Evolutionary conservation across 2,888 invertebrate genomes (phyloP).

Genomic region (Heliothis peltigera): DNA sequence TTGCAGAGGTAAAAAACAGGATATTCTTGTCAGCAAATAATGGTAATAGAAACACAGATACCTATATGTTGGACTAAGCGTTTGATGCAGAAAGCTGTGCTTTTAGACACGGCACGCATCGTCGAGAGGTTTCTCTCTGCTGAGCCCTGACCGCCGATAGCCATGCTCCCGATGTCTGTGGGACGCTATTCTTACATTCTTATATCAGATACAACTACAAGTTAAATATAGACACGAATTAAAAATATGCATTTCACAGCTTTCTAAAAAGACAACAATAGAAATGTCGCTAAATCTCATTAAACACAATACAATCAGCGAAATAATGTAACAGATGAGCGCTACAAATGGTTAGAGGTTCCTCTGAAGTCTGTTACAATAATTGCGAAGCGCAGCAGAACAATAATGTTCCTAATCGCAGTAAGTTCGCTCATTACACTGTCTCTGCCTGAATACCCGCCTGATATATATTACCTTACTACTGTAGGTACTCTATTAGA

Average conservation of each 20-base stretch:
- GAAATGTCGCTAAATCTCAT: background rate
- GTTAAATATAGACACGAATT: too few relatives aligned
- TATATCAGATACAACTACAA: too few relatives aligned
- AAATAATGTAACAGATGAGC: conserved; percentile 24
- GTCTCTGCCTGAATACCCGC: conserved; percentile 45
- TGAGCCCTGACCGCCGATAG: too few relatives aligned
- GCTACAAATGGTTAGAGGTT: conserved; percentile 31
- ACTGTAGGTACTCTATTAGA: conserved; percentile 49
- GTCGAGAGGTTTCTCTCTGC: too few relatives aligned
- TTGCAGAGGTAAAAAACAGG: too few relatives aligned
- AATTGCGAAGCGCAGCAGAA: conserved; percentile 57
- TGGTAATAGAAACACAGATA: too few relatives aligned
- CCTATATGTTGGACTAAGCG: too few relatives aligned
- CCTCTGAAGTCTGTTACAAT: conserved; percentile 50
- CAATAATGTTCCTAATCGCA: conserved; percentile 60
- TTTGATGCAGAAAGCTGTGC: too few relatives aligned
- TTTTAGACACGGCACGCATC: too few relatives aligned
- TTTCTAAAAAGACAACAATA: background rate
- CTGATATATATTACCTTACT: conserved; percentile 48
- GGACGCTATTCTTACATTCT: too few relatives aligned
- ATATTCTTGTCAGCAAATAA: too few relatives aligned
- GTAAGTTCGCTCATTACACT: conserved; percentile 65
- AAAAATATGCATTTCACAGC: background rate
- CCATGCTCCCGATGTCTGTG: too few relatives aligned
- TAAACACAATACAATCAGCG: conserved; percentile 6